Percentiles rank a stretch among this genome's conserved stretches.
Evolutionary conservation across 2,888 invertebrate species (phyloP).

Genomic region (Gortyna flavago): DNA sequence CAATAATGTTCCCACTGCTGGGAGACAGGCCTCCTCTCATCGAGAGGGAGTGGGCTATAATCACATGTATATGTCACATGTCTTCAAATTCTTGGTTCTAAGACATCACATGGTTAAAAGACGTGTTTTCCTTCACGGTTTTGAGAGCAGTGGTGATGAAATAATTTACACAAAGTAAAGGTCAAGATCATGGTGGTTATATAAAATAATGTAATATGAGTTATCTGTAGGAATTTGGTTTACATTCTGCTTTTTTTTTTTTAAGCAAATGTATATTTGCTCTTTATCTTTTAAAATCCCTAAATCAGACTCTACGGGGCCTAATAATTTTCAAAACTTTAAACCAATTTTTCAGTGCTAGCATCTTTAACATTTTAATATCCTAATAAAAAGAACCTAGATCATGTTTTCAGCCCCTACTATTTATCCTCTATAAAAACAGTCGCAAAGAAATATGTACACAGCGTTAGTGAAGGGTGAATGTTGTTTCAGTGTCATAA

Average conservation of each 20-base stretch:
- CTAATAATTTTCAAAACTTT: not conserved
- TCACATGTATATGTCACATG: too few species aligned
- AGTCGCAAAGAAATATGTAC: slow-evolving; percentile 44
- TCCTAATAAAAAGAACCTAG: slow-evolving; percentile 9
- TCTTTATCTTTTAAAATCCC: not conserved
- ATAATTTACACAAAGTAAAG: too few species aligned
- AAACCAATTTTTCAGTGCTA: not conserved
- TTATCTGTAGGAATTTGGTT: not conserved
- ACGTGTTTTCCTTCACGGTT: too few species aligned
- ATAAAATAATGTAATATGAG: not conserved
- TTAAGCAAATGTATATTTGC: not conserved
- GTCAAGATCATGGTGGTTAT: too few species aligned
- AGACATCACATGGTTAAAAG: too few species aligned
- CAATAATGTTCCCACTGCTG: too few species aligned
- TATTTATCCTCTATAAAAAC: slow-evolving; percentile 35
- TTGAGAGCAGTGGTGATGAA: too few species aligned
- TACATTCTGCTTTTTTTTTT: not conserved
- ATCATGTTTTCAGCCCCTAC: slow-evolving; percentile 5
- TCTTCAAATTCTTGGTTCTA: too few species aligned
- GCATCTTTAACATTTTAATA: not conserved
- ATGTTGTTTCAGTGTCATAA: slow-evolving; percentile 59
- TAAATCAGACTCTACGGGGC: not conserved
- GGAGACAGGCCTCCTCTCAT: too few species aligned
- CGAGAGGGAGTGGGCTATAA: too few species aligned
- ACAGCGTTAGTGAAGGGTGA: slow-evolving; percentile 43